Conservation (phyloP, 35 echinoderm and acorn worm species). For the Ophioderma brevispina region DNA sequence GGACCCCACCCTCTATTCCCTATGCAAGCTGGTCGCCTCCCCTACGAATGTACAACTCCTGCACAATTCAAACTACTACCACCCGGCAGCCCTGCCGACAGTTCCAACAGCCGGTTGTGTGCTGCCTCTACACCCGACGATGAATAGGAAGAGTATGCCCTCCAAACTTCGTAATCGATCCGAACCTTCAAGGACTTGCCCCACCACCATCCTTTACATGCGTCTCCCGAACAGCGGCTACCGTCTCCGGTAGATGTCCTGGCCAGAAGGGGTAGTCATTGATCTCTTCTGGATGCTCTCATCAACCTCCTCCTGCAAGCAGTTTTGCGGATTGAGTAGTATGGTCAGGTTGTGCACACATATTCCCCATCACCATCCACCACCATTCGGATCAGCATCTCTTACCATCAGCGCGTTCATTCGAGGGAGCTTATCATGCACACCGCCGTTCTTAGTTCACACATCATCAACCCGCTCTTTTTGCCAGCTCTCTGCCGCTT, state of each 20-base stretch:
- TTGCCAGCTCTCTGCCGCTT: too few species aligned
- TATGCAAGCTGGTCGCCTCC: conserved; percentile 86
- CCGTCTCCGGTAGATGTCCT: conserved; percentile 34
- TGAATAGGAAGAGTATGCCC: conserved; percentile 57
- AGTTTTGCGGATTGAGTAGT: too few species aligned
- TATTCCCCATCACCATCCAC: too few species aligned
- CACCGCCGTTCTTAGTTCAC: too few species aligned
- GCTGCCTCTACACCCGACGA: background rate
- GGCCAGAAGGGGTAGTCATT: conserved; percentile 10
- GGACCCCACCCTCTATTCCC: conserved; percentile 91
- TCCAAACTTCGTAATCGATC: conserved; percentile 85
- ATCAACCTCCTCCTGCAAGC: too few species aligned
- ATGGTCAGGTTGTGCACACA: too few species aligned
- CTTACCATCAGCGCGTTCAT: too few species aligned
- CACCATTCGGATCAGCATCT: too few species aligned
- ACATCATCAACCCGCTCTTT: too few species aligned
- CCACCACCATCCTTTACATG: conserved; percentile 38
- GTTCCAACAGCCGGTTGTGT: conserved; percentile 34
- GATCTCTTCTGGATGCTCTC: too few species aligned
- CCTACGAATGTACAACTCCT: conserved; percentile 66
- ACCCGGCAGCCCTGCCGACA: conserved; percentile 35
- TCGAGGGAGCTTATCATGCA: too few species aligned
- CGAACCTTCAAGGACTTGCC: conserved; percentile 66
- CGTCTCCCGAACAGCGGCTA: conserved; percentile 24
- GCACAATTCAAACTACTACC: conserved; percentile 87